phyloP scores from a whole-genome alignment of 2,113 vertebrate genomes.

The Thamnophis sirtalis region DNA sequence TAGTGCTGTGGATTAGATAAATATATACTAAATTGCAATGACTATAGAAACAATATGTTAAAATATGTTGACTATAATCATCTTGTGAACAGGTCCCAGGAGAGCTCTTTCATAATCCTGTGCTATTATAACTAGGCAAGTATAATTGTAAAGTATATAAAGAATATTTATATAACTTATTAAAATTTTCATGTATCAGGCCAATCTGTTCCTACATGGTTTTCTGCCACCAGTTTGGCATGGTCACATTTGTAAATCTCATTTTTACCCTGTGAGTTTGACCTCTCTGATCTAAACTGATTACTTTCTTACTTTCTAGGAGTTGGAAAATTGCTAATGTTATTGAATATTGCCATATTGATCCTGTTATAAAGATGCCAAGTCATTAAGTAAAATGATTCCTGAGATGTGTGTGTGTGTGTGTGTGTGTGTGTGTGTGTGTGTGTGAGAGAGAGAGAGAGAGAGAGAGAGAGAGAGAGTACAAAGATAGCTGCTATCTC shows the following conservation, averaged over 20 bases:
- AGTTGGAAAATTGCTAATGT: not conserved
- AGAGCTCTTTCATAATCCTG: not conserved
- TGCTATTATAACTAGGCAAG: not conserved
- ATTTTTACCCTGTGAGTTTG: not conserved
- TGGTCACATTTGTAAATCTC: not conserved
- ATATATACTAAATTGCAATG: not conserved
- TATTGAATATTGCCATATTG: not conserved
- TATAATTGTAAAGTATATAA: not conserved
- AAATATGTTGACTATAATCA: not conserved
- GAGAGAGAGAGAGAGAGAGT: not conserved
- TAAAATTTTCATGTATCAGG: not conserved
- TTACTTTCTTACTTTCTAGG: not conserved
- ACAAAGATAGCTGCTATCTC: not conserved
- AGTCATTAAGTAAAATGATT: not conserved
- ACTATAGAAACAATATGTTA: slow-evolving; percentile 21
- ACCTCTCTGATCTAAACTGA: not conserved
- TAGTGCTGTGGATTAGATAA: slow-evolving; percentile 25
- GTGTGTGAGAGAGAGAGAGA: no score
- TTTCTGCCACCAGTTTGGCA: not conserved
- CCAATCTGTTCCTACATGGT: not conserved
- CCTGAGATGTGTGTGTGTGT: not conserved
- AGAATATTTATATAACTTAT: not conserved
- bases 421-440: not conserved
- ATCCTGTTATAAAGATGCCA: not conserved
- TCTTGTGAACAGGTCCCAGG: not conserved